These are phyloP conservation scores for Cotesia chilonis DNA, from an alignment of 1,140 invertebrate genomes.

Conservation along the genomic window DNA sequence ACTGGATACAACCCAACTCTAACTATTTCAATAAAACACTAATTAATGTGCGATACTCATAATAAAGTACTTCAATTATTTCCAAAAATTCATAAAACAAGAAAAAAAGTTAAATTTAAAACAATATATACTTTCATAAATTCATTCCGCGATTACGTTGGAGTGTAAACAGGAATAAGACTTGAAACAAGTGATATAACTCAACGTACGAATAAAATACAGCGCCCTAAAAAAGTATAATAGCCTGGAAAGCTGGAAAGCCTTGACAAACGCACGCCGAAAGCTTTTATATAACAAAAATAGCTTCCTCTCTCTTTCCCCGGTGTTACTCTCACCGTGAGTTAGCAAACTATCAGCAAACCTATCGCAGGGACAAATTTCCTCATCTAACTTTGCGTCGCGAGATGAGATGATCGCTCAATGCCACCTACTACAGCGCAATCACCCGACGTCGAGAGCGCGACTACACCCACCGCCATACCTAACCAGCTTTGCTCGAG, in stretches of 20 bases:
- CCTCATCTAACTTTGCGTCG: constrained; percentile 65
- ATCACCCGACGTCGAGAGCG: not conserved
- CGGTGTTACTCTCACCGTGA: constrained; percentile 45
- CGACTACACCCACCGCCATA: not conserved
- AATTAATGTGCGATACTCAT: too few species aligned
- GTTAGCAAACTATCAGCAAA: constrained; percentile 61
- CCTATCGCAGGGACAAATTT: constrained; percentile 64
- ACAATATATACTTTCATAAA: too few species aligned
- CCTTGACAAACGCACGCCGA: not conserved
- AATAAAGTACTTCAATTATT: too few species aligned
- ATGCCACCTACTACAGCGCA: constrained; percentile 51
- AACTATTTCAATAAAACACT: not conserved
- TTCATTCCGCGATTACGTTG: too few species aligned
- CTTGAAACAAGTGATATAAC: not conserved
- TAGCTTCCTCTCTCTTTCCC: constrained; percentile 21
- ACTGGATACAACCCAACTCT: not conserved
- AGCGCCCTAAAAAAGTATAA: not conserved
- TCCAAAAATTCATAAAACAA: too few species aligned
- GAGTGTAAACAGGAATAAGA: not conserved
- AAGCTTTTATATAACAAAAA: constrained; percentile 3
- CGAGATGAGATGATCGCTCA: constrained; percentile 65
- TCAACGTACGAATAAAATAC: constrained; percentile 1
- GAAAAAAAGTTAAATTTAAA: too few species aligned
- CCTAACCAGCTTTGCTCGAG: not conserved
- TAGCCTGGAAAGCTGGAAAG: too few species aligned